Base-by-base conservation (phyloP, 1,140 invertebrate genomes). In the Apis cerana region DNA sequence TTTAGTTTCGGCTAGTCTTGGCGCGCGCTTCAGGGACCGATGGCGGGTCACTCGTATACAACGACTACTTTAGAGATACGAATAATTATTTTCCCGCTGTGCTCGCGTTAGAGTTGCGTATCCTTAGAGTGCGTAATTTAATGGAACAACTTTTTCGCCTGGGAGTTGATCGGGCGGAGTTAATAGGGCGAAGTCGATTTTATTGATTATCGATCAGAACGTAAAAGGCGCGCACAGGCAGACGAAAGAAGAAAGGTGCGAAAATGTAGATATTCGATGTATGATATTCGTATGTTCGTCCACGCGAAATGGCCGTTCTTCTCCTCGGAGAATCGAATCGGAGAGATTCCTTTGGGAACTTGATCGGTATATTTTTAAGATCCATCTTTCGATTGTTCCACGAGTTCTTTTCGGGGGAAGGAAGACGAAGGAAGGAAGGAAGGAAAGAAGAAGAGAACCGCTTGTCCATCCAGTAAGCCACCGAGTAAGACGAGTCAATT, bases 401-500 rank as follows among this genome's bases (percentile, higher is more conserved):
- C 78, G 59, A 56, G 59, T 71, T 56, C 58, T 12, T 13, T 10
- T 33, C 27, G 19, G 13, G 56, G n/a, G 50, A 43, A 58, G n/a
- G 43, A 17, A 75, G 21, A 23, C 43, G 48, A 17, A n/a, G 21
- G 54, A 70, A 21, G 15, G 72, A 65, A 64, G 52, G 50, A 15
- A 33, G 72, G 23, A n/a, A n/a, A n/a, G n/a, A 59, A 79, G 61
- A 79, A 43, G 48, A 67, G 75, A 78, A 78, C 56, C 75, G 84
- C 71, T 85, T 77, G 83, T 85, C 89, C 85, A 33, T 33, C 33
- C 33, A 4, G 33, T 33, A 33, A 33, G 33, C 33, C 33, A 87
- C 72, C 85, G 87, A 85, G 33, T 43, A 43, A 43, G 86, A 87
- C 87, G 90, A 88, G 92, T 92, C 91, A 93, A 93, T 92, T 93